Evolutionary conservation across 2,113 vertebrate genomes (phyloP).

Genomic region (Pungitius pungitius): DNA sequence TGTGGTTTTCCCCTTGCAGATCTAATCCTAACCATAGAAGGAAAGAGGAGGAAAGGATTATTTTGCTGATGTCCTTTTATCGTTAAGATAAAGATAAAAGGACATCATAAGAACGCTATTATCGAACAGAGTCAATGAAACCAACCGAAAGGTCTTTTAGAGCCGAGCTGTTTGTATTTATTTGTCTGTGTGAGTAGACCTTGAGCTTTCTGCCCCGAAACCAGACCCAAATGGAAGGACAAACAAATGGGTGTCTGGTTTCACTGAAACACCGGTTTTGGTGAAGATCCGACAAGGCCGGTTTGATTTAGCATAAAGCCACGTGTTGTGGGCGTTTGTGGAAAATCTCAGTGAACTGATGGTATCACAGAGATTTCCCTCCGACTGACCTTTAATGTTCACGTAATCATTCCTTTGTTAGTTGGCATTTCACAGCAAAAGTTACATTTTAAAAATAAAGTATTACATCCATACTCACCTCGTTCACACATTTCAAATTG

Average conservation of each 20-base stretch:
- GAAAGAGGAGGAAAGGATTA: background rate
- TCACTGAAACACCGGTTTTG: conserved; percentile 46
- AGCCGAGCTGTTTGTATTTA: background rate
- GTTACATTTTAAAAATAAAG: background rate
- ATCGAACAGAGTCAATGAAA: background rate
- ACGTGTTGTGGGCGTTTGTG: background rate
- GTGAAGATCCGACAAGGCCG: conserved; percentile 15
- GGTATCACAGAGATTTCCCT: background rate
- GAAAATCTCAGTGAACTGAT: background rate
- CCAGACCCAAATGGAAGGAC: conserved; percentile 12
- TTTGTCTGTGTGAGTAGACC: conserved; percentile 20
- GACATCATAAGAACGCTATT: background rate
- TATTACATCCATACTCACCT: background rate
- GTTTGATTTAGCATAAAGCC: conserved; percentile 39
- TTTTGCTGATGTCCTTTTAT: background rate
- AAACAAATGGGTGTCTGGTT: conserved; percentile 55
- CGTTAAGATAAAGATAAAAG: background rate
- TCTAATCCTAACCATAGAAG: background rate
- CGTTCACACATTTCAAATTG: background rate
- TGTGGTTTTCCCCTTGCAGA: background rate
- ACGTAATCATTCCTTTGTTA: background rate
- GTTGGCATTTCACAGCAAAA: background rate
- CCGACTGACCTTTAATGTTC: background rate
- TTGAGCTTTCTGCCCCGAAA: conserved; percentile 39
- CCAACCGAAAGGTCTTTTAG: background rate